Base-by-base conservation (phyloP, 2,797 vertebrate species). In the Sitta carolinensis region DNA sequence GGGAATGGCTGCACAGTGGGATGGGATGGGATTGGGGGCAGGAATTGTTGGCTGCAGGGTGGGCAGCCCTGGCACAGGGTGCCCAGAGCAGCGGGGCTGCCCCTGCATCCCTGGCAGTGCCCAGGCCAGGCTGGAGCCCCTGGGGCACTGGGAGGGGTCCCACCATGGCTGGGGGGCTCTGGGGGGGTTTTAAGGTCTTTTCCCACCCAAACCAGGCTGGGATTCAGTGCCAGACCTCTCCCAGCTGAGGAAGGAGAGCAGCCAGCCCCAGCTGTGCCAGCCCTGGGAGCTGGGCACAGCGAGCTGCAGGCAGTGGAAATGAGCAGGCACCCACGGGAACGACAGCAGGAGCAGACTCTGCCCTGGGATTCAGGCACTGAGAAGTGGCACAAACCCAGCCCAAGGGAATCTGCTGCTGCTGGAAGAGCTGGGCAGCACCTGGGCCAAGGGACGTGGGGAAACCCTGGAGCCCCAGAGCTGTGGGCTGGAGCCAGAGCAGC, bases 121-220 rank as follows among this genome's bases (percentile, higher is more conserved):
- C 67, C 67, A 13, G 50, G 67, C 67, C 67, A 69, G 67, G 50
- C 16, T 69, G 68, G 67, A n/a, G 43, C 47, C 2, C 64, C 23
- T 29, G 67, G 67, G 6, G 7, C 23, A 43, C 32, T 29, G 69
- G 69, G 4, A 45, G 68, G 32, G 16, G 69, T 45, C 52, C 52
- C 69, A 51, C 30, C 40, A 16, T 27, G 69, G 40, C 40, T 21
- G 25, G 22, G 23, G 16, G 69, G 7, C 18, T 16, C 13, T 21
- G 52, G 52, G 3, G 12, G 52, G 3, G 22, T 3, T 45, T 1
- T 29, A 0, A 4, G 8, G 8, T 34, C 40, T 11, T 25, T 43
- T 5, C 40, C 69, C 4, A 23, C 21, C 55, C 70, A 58, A 7
- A 1, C 20, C 27, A 30, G 7, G 6, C 18, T 27, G 52, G 68